phyloP scores from a whole-genome alignment of 2,888 invertebrate species.

The Orchestes rusci region DNA sequence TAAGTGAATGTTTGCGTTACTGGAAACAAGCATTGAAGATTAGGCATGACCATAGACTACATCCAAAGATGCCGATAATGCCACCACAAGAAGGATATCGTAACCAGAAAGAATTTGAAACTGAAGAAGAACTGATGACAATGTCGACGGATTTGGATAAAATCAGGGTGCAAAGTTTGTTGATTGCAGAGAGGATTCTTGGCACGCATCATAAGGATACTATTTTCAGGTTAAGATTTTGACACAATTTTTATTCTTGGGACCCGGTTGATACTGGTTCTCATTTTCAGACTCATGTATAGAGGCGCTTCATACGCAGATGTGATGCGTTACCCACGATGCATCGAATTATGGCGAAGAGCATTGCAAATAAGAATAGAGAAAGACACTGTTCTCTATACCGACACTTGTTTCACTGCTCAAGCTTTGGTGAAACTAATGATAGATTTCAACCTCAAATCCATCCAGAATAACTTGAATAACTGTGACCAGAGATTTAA shows the following conservation, averaged over 20 bases:
- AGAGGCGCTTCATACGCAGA: conserved; percentile 68
- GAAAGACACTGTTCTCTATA: conserved; percentile 67
- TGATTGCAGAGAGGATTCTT: conserved; percentile 82
- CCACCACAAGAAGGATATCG: conserved; percentile 57
- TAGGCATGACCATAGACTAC: conserved; percentile 42
- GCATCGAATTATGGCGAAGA: conserved; percentile 82
- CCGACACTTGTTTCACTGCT: conserved; percentile 80
- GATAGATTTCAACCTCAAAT: conserved; percentile 62
- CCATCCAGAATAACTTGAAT: conserved; percentile 47
- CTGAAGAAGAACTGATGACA: conserved; percentile 62
- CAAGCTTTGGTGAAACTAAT: conserved; percentile 80
- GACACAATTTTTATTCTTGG: too few relatives aligned
- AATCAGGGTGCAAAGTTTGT: conserved; percentile 77
- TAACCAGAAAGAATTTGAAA: conserved; percentile 66
- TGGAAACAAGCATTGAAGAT: conserved; percentile 77
- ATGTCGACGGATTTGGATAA: conserved; percentile 75
- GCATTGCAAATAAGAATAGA: conserved; percentile 72
- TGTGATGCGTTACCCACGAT: conserved; percentile 68
- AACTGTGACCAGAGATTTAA: conserved; percentile 54
- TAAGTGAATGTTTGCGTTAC: conserved; percentile 59
- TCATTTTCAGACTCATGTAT: conserved; percentile 40
- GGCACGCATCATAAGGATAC: conserved; percentile 83
- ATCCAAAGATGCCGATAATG: conserved; percentile 50
- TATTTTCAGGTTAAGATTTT: conserved; percentile 50
- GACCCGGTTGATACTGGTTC: too few relatives aligned